A percentile compares a stretch with the other conserved stretches of the same genome.
Conservation (phyloP, 2,888 invertebrate species). For the Argyresthia goedartella region DNA sequence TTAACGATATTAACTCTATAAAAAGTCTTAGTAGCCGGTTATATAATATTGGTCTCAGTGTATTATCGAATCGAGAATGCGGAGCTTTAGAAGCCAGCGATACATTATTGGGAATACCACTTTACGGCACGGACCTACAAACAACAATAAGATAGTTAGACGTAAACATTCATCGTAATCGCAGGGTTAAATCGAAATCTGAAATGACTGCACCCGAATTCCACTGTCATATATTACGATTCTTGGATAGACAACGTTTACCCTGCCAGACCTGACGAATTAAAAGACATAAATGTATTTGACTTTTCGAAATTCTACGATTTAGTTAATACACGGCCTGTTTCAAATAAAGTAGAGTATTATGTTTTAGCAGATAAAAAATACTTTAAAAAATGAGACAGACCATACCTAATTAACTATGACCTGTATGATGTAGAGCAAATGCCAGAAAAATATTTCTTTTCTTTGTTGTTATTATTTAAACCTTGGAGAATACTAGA, state of each 20-base stretch:
- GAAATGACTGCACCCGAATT: slow-evolving; percentile 18
- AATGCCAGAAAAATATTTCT: slow-evolving; percentile 21
- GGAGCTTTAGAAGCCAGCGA: slow-evolving; percentile 27
- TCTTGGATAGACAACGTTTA: slow-evolving; percentile 20
- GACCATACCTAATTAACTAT: slow-evolving; percentile 22
- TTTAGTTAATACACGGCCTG: slow-evolving; percentile 10
- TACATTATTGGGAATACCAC: slow-evolving; percentile 21
- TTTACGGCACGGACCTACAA: slow-evolving; percentile 23
- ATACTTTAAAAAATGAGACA: slow-evolving; percentile 17
- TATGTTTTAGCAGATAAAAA: slow-evolving; percentile 8
- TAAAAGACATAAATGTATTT: slow-evolving; percentile 13
- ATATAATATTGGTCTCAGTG: slow-evolving; percentile 21
- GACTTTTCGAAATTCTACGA: slow-evolving; percentile 9
- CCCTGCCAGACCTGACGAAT: slow-evolving; percentile 18
- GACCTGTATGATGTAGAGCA: slow-evolving; percentile 17
- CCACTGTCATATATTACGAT: slow-evolving; percentile 20
- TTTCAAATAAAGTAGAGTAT: slow-evolving; percentile 9
- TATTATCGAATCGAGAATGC: slow-evolving; percentile 23
- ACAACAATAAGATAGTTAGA: slow-evolving; percentile 29
- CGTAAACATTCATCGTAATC: slow-evolving; percentile 17
- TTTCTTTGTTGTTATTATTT: slow-evolving; percentile 15
- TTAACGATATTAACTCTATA: slow-evolving; percentile 18
- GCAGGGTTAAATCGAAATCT: too few relatives aligned
- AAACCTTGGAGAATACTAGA: slow-evolving; percentile 17
- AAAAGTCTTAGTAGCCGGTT: slow-evolving; percentile 20